A percentile compares a stretch with the other conserved stretches of the same genome.
These are phyloP conservation scores for Pseudococcus viburni DNA, from an alignment of 2,888 invertebrate genomes.

Conservation along the genomic window DNA sequence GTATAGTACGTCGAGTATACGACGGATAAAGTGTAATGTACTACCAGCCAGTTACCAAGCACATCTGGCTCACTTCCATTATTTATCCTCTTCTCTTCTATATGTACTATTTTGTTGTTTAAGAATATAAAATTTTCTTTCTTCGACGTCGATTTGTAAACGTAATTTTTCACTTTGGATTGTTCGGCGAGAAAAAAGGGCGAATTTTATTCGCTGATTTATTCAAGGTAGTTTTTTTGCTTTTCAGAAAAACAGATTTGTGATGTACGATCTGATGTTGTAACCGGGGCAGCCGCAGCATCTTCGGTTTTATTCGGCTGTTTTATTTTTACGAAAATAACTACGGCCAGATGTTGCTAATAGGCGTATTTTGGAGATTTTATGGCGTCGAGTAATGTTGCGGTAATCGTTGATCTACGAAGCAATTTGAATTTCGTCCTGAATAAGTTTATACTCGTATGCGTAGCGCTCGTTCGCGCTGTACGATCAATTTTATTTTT, in stretches of 20 bases:
- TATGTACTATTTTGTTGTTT: neutral
- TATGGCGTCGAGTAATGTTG: neutral
- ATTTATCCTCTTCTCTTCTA: slow-evolving; percentile 6
- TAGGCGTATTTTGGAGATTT: neutral
- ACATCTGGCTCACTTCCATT: slow-evolving; percentile 37
- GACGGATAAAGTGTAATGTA: neutral
- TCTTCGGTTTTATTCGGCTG: neutral
- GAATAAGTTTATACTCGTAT: no score
- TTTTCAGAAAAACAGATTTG: neutral
- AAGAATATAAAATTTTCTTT: slow-evolving; percentile 27
- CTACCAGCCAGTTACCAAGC: slow-evolving; percentile 9
- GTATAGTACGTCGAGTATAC: neutral
- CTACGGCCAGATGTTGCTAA: slow-evolving; percentile 9
- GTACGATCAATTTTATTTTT: no score
- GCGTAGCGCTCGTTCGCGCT: no score
- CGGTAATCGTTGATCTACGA: neutral
- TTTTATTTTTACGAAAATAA: neutral
- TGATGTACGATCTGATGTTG: neutral
- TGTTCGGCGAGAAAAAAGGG: neutral
- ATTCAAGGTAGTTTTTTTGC: neutral
- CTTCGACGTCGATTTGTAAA: slow-evolving; percentile 30
- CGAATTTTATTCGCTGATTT: slow-evolving; percentile 15
- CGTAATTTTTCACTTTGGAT: slow-evolving; percentile 9
- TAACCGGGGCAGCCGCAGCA: neutral
- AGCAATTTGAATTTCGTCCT: neutral